Evolutionary conservation across 2,797 vertebrate species (phyloP).

Genomic region (Falco peregrinus): DNA sequence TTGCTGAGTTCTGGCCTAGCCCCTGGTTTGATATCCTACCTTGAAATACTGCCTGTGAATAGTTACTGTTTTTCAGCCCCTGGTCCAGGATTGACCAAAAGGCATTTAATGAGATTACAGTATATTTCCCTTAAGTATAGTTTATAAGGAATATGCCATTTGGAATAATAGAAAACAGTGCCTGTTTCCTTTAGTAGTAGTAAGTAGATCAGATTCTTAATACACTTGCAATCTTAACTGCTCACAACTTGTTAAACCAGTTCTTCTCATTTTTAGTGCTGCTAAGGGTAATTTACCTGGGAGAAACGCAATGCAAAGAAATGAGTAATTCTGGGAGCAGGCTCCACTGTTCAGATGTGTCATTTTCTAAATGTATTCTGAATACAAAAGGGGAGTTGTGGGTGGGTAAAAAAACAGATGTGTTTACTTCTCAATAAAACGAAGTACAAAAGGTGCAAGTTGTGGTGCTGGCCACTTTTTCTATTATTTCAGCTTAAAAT

Average conservation of each 20-base stretch:
- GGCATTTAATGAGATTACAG: neutral
- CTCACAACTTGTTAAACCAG: neutral
- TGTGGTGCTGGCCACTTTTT: neutral
- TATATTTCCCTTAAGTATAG: neutral
- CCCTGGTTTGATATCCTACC: neutral
- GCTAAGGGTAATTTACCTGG: constrained; percentile 29
- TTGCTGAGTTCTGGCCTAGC: neutral
- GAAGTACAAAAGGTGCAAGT: neutral
- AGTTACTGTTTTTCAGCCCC: neutral
- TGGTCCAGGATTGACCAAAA: neutral
- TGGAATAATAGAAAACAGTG: neutral
- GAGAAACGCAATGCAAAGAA: neutral
- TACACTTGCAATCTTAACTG: neutral
- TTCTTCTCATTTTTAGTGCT: neutral
- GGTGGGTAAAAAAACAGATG: neutral
- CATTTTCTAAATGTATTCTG: neutral
- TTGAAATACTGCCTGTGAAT: neutral
- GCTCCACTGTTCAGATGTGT: neutral
- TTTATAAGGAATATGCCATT: neutral
- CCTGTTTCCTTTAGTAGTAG: neutral
- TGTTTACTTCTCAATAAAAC: neutral
- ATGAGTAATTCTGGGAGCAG: neutral
- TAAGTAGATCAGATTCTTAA: neutral
- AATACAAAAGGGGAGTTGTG: neutral
- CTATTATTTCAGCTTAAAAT: neutral